Base-by-base conservation (phyloP, 2,113 vertebrate species). In the Sinocyclocheilus anophthalmus region DNA sequence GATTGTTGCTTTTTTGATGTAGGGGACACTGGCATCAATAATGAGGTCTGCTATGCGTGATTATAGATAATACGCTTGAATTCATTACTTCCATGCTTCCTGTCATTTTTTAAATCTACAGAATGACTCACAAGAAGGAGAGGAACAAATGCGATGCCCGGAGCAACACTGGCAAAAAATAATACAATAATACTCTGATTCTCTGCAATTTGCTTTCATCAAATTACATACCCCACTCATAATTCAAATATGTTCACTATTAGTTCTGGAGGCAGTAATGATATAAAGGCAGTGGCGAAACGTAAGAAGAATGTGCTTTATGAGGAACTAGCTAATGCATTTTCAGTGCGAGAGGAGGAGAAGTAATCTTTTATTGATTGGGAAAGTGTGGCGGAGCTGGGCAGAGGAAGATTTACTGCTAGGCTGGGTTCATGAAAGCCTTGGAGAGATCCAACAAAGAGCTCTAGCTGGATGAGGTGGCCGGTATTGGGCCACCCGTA, bases 321-420 rank as follows among this genome's bases (percentile, higher is more conserved):
- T 61, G 39, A 69, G 73, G n/a, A n/a, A 61, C 20, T 26, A 70
- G 79, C 57, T 76, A 67, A 76, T 86, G 79, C 70, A 75, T 86
- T 88, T 63, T 84, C 84, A 75, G 42, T 53, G 67, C 39, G 67
- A 76, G 55, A 76, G 30, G 48, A 63, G 45, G 53, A 63, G n/a
- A 81, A 84, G 65, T 88, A 67, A 86, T 80, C 26, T 45, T 42
- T 61, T 89, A 89, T 88, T 88, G 88, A 89, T 88, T 86, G 76
- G 57, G 69, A 69, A 67, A 75, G 81, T 84, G 55, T 69, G 85
- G 67, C 57, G 13, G 70, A 79, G 85, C 79, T 77, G 61, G 67
- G 75, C 63, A 61, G 2, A 33, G 57, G 55, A 76, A 88, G 84
- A 88, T 89, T 86, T 87, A 89, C 48, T 76, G 42, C 84, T 39